Evolutionary conservation across 2,888 invertebrate species (phyloP), one percentile per base, ranked within the genome.

Genomic region (Ormyrus thymus): DNA sequence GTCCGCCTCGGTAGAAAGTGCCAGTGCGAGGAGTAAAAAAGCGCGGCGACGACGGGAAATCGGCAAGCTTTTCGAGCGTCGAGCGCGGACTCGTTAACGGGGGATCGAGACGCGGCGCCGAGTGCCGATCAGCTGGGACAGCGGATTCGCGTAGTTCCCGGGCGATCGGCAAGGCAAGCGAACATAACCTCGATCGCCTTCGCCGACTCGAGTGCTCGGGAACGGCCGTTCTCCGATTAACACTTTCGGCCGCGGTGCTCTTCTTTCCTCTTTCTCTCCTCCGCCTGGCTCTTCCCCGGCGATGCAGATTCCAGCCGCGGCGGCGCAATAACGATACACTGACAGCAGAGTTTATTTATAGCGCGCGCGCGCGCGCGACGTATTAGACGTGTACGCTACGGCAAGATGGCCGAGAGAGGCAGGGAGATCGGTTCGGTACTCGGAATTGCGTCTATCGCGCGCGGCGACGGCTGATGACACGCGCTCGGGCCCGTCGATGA

Each of bases 311-410:
- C 45, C 8, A n/a, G 29, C 13, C 1, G 29, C 9, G 7, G 10
- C 48, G 51, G 13, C 72, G 50, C 61, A 78, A 78, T 62, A 61
- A 78, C 29, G 62, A 72, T 78, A 62, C 73, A 68, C 68, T 61
- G 78, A 68, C 61, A 73, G 66, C 62, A 62, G 61, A 50, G 68
- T 78, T 78, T 73, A 78, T 78, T 68, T 78, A 73, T 78, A 78
- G 68, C 61, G 46, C n/a, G 29, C 43, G 66, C n/a, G n/a, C n/a
- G 2, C 29, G 2, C 29, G 29, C 9, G 46, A 61, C 66, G 66
- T 43, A 55, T 76, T 73, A 9, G 48, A 15, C 46, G 45, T 55
- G 50, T 46, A 58, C 13, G 58, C 45, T 53, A 48, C 15, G 55
- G 50, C 48, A 70, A 62, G 48, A 59, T 68, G 58, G 48, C 46